Evolutionary conservation across 1,140 invertebrate genomes (phyloP), one percentile per base, ranked within the genome.

Genomic region (Notospermus geniculatus): DNA sequence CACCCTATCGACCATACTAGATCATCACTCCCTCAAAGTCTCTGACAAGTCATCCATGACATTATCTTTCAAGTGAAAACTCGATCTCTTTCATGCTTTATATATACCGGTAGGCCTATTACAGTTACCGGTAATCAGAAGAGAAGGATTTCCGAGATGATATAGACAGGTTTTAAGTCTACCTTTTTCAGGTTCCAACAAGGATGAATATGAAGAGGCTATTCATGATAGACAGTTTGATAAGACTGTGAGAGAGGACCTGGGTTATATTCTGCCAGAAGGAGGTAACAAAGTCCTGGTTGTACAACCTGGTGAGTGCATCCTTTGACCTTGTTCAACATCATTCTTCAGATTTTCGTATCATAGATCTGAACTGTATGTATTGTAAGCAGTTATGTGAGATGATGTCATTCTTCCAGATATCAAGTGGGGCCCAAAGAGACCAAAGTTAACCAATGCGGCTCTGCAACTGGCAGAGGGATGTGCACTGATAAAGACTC

Each of bases 391-490:
- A 56, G 1, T n/a, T 25, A 9, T 55, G 9, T 17, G 28, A n/a
- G 15, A 23, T 57, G 2, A 29, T 1, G 13, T 11, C 15, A 64
- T 43, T 58, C 57, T 67, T 66, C 30, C 28, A 72, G 65, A 64
- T 19, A 52, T 92, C 1, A 91, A 91, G 82, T 90, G 88, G 87
- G 89, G 89, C 0, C 69, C 62, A 27, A 63, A 32, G 32, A 85
- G 81, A 64, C 74, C 56, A 41, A 79, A 78, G 63, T 84, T 85
- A 22, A 86, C 83, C 1, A 83, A 86, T 15, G 76, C 67, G 28
- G 69, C 88, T 46, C 77, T 90, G 62, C 87, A 92, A 77, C 66
- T 94, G 15, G 84, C 84, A 27, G 92, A 95, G 82, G 87, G 91
- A 17, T 82, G 85, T 54, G 85, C 90, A 13, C 76, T 95, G 2